A percentile compares a stretch with the other conserved stretches of the same genome.
These are phyloP conservation scores for Drosophila rubida DNA, from an alignment of 2,888 invertebrate genomes.

Conservation along the genomic window DNA sequence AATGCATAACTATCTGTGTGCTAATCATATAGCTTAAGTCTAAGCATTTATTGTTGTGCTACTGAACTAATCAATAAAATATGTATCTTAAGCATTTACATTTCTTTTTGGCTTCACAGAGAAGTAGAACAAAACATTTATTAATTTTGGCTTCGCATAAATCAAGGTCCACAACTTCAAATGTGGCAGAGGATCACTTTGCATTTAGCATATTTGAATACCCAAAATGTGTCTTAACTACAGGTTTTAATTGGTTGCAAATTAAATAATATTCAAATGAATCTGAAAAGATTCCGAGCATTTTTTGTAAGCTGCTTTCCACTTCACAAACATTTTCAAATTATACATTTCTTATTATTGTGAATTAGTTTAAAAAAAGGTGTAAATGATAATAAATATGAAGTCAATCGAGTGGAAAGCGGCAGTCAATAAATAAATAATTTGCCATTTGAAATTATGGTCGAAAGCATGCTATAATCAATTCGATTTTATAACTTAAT, in stretches of 20 bases:
- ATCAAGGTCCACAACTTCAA: not conserved
- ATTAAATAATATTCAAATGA: too few relatives aligned
- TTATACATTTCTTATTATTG: too few relatives aligned
- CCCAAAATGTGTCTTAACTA: not conserved
- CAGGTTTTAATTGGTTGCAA: not conserved
- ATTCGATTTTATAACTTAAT: not conserved
- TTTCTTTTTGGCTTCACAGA: conserved; percentile 4
- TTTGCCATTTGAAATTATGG: not conserved
- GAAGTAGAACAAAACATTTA: not conserved
- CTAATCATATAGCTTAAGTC: conserved; percentile 39
- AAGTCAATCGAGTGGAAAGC: too few relatives aligned
- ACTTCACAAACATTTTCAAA: too few relatives aligned
- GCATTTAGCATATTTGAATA: not conserved
- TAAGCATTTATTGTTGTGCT: conserved; percentile 14
- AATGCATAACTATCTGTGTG: conserved; percentile 33
- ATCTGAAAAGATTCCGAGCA: too few relatives aligned
- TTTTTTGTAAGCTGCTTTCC: too few relatives aligned
- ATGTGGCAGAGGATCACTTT: not conserved
- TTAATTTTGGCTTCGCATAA: not conserved
- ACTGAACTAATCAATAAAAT: conserved; percentile 16
- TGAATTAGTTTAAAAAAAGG: too few relatives aligned
- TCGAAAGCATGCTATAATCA: not conserved
- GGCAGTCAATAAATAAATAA: not conserved
- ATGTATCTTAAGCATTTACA: not conserved
- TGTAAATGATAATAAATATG: too few relatives aligned